phyloP scores from a whole-genome alignment of 2,888 invertebrate species.

The Diploptera punctata region DNA sequence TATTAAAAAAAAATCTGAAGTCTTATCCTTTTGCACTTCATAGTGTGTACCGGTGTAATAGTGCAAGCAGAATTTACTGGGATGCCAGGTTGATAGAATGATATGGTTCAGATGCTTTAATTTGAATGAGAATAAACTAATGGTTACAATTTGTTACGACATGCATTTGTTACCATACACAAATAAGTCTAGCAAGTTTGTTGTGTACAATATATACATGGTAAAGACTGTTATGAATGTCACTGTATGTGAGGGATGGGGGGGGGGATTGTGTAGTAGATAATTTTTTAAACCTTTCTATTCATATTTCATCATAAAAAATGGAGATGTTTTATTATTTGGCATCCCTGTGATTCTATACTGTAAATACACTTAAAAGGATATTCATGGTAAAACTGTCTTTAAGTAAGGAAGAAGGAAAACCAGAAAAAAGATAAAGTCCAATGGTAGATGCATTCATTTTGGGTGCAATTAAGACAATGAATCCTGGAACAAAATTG shows the following conservation, averaged over 20 bases:
- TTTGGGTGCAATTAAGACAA: too few species aligned
- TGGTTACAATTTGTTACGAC: background rate
- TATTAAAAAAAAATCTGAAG: conserved; percentile 21
- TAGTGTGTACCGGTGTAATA: background rate
- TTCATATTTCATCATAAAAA: background rate
- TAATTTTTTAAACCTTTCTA: background rate
- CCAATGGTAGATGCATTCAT: background rate
- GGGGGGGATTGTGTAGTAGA: background rate
- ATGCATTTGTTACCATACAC: too few species aligned
- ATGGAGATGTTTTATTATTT: background rate
- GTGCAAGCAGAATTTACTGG: conserved; percentile 9
- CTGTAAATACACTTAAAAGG: conserved; percentile 22
- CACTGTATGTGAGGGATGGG: too few species aligned
- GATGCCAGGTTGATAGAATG: background rate
- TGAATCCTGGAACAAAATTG: conserved; percentile 14
- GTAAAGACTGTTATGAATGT: background rate
- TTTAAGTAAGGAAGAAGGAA: background rate
- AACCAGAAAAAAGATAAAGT: background rate
- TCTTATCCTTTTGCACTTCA: conserved; percentile 30
- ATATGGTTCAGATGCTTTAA: background rate
- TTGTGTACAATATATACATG: background rate
- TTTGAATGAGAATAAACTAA: background rate
- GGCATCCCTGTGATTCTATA: conserved; percentile 9
- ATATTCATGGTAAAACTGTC: background rate
- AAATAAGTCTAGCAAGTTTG: background rate